Conservation (phyloP, 2,888 invertebrate genomes). For the Aphidius colemani region DNA sequence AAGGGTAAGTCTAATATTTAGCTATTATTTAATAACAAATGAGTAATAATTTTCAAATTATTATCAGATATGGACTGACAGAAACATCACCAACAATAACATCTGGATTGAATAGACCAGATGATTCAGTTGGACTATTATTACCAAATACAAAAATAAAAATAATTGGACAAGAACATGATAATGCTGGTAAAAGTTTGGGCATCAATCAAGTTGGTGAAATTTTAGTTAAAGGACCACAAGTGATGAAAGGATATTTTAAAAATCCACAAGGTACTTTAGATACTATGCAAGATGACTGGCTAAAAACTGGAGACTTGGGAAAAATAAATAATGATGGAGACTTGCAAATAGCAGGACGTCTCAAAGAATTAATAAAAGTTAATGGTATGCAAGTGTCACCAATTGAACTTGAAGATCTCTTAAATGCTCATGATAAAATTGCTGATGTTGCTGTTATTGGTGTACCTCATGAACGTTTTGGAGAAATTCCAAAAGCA, state of each 20-base stretch:
- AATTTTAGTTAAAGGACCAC: slow-evolving; percentile 75
- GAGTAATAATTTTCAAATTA: too few species aligned
- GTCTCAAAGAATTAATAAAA: slow-evolving; percentile 84
- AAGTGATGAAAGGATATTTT: slow-evolving; percentile 81
- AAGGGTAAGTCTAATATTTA: slow-evolving; percentile 63
- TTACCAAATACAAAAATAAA: slow-evolving; percentile 60
- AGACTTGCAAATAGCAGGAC: slow-evolving; percentile 3
- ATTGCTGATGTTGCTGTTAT: slow-evolving; percentile 81
- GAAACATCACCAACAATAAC: slow-evolving; percentile 1
- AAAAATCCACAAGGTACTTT: slow-evolving; percentile 76
- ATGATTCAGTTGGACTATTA: slow-evolving; percentile 49
- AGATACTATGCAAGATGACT: slow-evolving; percentile 72
- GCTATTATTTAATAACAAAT: too few species aligned
- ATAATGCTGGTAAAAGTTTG: slow-evolving; percentile 35
- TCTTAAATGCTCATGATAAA: slow-evolving; percentile 70
- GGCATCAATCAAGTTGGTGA: slow-evolving; percentile 68
- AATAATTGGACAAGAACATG: slow-evolving; percentile 42
- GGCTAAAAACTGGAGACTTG: slow-evolving; percentile 76
- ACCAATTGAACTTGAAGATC: slow-evolving; percentile 81
- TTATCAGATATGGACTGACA: slow-evolving; percentile 3
- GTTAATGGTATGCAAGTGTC: slow-evolving; percentile 76
- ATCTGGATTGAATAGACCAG: neutral
- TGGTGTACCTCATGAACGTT: slow-evolving; percentile 69
- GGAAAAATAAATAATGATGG: slow-evolving; percentile 13
- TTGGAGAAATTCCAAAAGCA: slow-evolving; percentile 77